Base-by-base conservation (phyloP, 2,888 invertebrate genomes). In the Euplagia quadripunctaria region DNA sequence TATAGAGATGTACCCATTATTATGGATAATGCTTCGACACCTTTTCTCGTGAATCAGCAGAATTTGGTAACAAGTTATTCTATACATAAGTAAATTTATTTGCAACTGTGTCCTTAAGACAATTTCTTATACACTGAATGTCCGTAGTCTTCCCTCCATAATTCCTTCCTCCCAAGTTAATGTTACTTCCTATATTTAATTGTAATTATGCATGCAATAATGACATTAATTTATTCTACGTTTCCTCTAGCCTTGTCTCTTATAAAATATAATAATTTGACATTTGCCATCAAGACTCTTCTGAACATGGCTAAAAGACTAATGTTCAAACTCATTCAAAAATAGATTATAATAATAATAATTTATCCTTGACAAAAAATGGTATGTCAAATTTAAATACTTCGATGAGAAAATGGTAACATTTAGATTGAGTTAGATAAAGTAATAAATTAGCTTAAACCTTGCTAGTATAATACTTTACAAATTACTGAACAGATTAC, bases 211-310 rank as follows among this genome's bases (percentile, higher is more conserved):
- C 16, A 49, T 66, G 14, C 49, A 49, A 20, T n/a, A 58, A 58
- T 58, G 20, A 58, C 58, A 58, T 58, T 31, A 31, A 20, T 49
- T 31, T 49, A 31, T 66, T 66, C 20, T 31, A 31, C 20, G 16
- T 49, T 66, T 66, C 65, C 49, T 49, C 20, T 20, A 66, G 16
- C 31, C 49, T 66, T 66, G 65, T 20, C 65, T 49, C 46, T 66
- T 31, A 49, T 16, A 16, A 49, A 49, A 66, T 31, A 49, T 49
- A 66, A 49, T 16, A 9, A 31, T 31, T 31, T 46, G 65, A 49
- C 49, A 49, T 66, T 66, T 66, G 46, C 46, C 16, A 31, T 9
- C 49, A 49, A 66, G 16, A 66, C 65, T 14, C 4, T 31, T 31
- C 46, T 49, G 49, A 31, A 65, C 55, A 46, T 16, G 14, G 46